These are phyloP conservation scores for Rhadinocentrus ornatus DNA, from an alignment of 2,797 vertebrate species.

Conservation along the genomic window DNA sequence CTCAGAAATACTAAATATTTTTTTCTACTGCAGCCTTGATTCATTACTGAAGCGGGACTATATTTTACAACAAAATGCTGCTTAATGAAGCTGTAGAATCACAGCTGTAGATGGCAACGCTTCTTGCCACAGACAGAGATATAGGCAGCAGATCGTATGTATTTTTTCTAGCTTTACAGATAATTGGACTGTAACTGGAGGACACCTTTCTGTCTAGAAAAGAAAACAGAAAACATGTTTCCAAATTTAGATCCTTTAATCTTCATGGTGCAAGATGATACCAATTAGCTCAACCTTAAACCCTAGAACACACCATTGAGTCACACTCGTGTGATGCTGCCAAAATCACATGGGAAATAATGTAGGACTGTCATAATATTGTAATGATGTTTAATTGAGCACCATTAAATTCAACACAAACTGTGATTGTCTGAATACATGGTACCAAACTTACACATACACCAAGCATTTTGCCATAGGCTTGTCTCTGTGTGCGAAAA, in stretches of 20 bases:
- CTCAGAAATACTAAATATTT: not conserved
- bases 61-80: slow-evolving; percentile 3
- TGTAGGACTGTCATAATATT: not conserved
- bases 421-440: slow-evolving; percentile 9
- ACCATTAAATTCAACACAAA: slow-evolving; percentile 18
- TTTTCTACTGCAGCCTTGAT: not conserved
- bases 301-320: not conserved
- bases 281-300: not conserved
- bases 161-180: not conserved
- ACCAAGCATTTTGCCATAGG: slow-evolving; percentile 21
- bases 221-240: not conserved
- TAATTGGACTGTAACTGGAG: not conserved
- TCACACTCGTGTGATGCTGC: not conserved
- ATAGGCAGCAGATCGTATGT: not conserved
- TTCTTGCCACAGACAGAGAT: not conserved
- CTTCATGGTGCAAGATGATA: not conserved
- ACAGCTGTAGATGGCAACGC: not conserved
- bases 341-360: slow-evolving; percentile 3
- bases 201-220: not conserved
- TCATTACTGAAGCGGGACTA: not conserved
- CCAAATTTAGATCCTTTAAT: not conserved
- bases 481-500: slow-evolving; percentile 32
- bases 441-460: not conserved
- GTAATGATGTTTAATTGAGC: slow-evolving; percentile 7
- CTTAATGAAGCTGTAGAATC: not conserved